Base-by-base conservation (phyloP, 2,113 vertebrate species). In the Pygoscelis adeliae region DNA sequence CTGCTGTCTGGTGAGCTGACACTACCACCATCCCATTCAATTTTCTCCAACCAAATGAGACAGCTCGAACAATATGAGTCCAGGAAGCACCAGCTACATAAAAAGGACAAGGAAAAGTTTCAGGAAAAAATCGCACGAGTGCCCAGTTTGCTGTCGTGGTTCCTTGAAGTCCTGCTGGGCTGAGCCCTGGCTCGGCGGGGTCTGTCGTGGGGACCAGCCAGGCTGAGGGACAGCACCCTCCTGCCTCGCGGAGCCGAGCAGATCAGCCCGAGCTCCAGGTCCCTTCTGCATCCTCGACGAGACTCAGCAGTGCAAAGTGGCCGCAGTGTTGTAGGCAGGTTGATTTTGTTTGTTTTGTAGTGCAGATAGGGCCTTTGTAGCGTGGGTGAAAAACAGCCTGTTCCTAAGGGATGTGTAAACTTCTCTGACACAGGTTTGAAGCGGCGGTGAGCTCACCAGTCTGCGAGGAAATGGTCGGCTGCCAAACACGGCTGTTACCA, bases 401-500 rank as follows among this genome's bases (percentile, higher is more conserved):
- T 76, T 90, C 89, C 76, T 58, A 74, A 74, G 93, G 23, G 77
- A 77, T 0, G 5, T 36, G 89, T 52, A n/a, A 81, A 44, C 42
- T 46, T 46, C 36, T 63, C 82, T 56, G 87, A 10, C 59, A 17
- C 1, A 0, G 50, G 49, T 87, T 50, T 65, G 91, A 53, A 85
- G 93, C 17, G 9, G 73, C 8, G 1, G 11, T 71, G 84, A 95
- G 81, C 83, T 96, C 94, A 71, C 56, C 80, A 5, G 69, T 46
- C 87, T 92, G 89, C 0, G 5, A 97, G 96, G 98, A 98, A 97
- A 85, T 26, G 36, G 29, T 63, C 6, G 17, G 80, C 95, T 97
- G 96, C 77, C 97, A 62, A 96, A 55, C 91, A 67, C 11, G 9
- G 76, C 92, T 97, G 70, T 56, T 30, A 67, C 72, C 87, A 42